A percentile compares a stretch with the other conserved stretches of the same genome.
Evolutionary conservation across 2,888 invertebrate species (phyloP).

Genomic region (Polyploca ridens): DNA sequence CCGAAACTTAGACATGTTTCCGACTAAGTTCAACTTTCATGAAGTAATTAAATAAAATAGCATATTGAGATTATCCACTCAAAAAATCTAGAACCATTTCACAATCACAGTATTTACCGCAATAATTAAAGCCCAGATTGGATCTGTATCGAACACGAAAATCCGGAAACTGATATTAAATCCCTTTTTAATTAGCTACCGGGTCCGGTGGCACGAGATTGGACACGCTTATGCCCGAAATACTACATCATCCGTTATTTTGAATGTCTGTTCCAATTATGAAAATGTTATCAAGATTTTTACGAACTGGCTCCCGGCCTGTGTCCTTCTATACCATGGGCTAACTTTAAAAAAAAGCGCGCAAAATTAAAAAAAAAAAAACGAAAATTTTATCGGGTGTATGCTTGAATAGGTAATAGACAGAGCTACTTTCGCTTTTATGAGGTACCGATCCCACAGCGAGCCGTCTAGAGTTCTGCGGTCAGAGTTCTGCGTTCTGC

Average conservation of each 20-base stretch:
- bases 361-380: too few relatives aligned
- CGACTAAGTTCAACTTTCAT: not conserved
- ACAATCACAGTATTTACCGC: constrained; percentile 8
- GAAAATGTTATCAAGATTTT: not conserved
- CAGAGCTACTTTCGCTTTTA: too few relatives aligned
- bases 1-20: too few relatives aligned
- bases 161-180: constrained; percentile 14
- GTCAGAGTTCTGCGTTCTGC: too few relatives aligned
- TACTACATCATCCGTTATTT: not conserved
- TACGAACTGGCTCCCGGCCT: not conserved
- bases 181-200: constrained; percentile 17
- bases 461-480: too few relatives aligned
- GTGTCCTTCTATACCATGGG: too few relatives aligned
- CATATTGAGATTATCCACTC: not conserved
- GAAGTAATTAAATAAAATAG: not conserved
- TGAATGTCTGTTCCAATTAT: constrained; percentile 2
- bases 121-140: constrained; percentile 8
- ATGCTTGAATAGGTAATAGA: too few relatives aligned
- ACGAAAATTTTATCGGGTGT: too few relatives aligned
- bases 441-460: too few relatives aligned
- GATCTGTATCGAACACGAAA: constrained; percentile 6
- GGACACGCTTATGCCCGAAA: not conserved
- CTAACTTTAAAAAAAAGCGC: too few relatives aligned
- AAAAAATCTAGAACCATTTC: not conserved
- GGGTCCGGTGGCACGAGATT: constrained; percentile 4